These are phyloP conservation scores for Echinops telfairi DNA, from an alignment of 2,113 vertebrate genomes.

Conservation along the genomic window DNA sequence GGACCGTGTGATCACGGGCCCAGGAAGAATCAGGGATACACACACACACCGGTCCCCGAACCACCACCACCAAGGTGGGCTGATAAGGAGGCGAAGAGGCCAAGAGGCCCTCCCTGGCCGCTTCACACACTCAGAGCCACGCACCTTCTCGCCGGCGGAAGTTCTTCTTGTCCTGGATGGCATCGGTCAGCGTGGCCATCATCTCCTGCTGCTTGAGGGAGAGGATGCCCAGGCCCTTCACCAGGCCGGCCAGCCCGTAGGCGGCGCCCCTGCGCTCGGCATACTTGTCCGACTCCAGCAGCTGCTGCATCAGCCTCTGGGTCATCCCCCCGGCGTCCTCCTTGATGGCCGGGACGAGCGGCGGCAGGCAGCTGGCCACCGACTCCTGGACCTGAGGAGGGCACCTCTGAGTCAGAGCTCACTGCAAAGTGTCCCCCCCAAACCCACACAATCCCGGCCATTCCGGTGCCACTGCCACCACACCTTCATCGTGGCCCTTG, in stretches of 20 bases:
- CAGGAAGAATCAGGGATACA: neutral
- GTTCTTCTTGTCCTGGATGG: conserved; percentile 99
- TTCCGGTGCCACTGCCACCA: neutral
- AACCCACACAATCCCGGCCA: neutral
- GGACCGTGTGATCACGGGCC: neutral
- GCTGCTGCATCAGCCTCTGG: conserved; percentile 95
- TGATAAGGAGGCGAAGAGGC: neutral
- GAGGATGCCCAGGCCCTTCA: conserved; percentile 98
- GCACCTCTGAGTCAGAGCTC: neutral
- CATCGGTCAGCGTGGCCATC: conserved; percentile 96
- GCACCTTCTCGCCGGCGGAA: conserved; percentile 97
- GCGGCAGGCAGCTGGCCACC: conserved; percentile 96
- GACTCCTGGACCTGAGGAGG: conserved; percentile 96
- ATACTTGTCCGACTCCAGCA: conserved; percentile 98
- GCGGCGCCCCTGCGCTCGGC: conserved; percentile 97
- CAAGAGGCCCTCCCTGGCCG: neutral
- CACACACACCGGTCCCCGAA: too few relatives aligned
- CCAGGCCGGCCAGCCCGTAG: conserved; percentile 96
- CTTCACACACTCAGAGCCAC: neutral
- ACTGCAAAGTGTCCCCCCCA: neutral
- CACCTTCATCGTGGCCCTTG: rapidly evolving
- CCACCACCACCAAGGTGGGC: too few relatives aligned
- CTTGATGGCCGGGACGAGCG: conserved; percentile 97
- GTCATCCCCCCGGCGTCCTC: conserved; percentile 98
- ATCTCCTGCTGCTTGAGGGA: conserved; percentile 99